Evolutionary conservation across 2,113 vertebrate species (phyloP), one percentile per base, ranked within the genome.

Genomic region (Melierax canorus): DNA sequence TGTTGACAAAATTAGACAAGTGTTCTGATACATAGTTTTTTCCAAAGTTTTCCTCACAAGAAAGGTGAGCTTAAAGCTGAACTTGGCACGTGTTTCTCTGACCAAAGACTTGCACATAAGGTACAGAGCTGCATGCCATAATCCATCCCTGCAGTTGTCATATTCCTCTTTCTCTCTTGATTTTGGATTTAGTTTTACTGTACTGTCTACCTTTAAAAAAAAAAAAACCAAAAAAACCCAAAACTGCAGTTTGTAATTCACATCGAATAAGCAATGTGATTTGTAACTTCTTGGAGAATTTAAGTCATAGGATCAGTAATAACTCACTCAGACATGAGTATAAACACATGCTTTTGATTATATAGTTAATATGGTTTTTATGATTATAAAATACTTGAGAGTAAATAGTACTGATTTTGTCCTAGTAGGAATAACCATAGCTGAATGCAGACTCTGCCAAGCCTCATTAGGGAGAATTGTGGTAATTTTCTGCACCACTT

Each of bases 21-120:
- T 51, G 7, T 21, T 91, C 46, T 43, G 48, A 39, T 67, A 15
- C 3, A 0, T 58, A 89, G 24, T 13, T 75, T 94, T 93, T 79
- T 39, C 15, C 53, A 16, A 77, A 94, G 58, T 60, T 90, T 84
- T 83, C 82, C 55, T 88, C 36, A 51, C 26, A 56, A 71, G 75
- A 56, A 86, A 81, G 51, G 59, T 71, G 63, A 94, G 43, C 56
- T 77, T 93, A 67, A 88, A 86, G 78, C 77, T 85, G 69, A 73
- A 16, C 13, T 74, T 66, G 66, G 34, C 30, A 76, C 2, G 0
- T 79, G 63, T n/a, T 88, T 76, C 29, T 90, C 38, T 86, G n/a
- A 45, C 41, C 20, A 69, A 66, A 69, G 64, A 24, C 55, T 86
- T 85, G 32, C 27, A 64, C 2, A 0, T 34, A 22, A 84, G 38